These are phyloP conservation scores for Corythucha ciliata DNA, from an alignment of 2,888 invertebrate species.

Conservation along the genomic window DNA sequence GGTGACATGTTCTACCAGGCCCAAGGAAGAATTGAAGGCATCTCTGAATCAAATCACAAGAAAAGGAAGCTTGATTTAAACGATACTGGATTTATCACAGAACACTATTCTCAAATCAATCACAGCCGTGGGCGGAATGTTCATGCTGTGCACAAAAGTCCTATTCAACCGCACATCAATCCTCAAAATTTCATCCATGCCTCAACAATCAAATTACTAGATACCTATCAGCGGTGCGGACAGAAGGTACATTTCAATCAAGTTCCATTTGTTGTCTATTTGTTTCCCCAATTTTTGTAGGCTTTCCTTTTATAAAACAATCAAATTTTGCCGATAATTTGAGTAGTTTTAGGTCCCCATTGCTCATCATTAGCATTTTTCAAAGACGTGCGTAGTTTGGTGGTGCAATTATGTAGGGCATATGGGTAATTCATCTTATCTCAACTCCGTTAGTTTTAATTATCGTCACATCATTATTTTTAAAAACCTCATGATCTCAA, in stretches of 20 bases:
- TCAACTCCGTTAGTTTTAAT: too few species aligned
- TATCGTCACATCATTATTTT: too few species aligned
- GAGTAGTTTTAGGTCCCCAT: background rate
- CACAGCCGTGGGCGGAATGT: constrained; percentile 28
- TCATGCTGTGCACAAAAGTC: constrained; percentile 29
- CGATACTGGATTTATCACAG: constrained; percentile 25
- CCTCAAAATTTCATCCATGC: constrained; percentile 50
- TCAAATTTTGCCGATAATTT: background rate
- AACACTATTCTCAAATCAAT: constrained; percentile 23
- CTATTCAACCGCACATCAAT: constrained; percentile 23
- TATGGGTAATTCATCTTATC: too few species aligned
- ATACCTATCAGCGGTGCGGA: constrained; percentile 57
- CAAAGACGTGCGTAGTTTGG: background rate
- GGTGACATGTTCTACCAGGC: constrained; percentile 76
- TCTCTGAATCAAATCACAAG: constrained; percentile 40
- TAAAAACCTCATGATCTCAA: too few species aligned
- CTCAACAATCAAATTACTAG: constrained; percentile 57
- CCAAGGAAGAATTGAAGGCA: constrained; percentile 40
- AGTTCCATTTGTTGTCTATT: too few species aligned
- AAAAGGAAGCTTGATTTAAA: constrained; percentile 44
- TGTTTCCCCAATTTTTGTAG: background rate
- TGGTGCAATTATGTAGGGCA: background rate
- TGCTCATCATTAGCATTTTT: background rate
- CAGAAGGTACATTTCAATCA: constrained; percentile 54
- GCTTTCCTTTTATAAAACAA: background rate